A percentile compares a stretch with the other conserved stretches of the same genome.
These are phyloP conservation scores for Apogon talboti DNA, from an alignment of 2,797 vertebrate genomes.

Conservation along the genomic window DNA sequence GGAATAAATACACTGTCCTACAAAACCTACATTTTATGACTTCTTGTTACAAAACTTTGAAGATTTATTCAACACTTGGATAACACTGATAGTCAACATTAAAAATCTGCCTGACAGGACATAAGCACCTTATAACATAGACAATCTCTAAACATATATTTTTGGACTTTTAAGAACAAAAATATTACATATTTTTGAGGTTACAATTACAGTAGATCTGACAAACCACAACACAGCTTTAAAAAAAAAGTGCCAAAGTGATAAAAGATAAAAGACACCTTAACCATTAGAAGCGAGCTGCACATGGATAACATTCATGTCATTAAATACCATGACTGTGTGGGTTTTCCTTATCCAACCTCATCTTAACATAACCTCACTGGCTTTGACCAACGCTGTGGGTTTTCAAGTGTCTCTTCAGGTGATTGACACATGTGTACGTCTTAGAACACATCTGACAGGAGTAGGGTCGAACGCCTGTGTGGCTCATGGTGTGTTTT, in stretches of 20 bases:
- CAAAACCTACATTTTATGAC: no score
- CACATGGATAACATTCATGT: background rate
- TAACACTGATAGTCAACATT: no score
- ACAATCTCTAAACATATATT: background rate
- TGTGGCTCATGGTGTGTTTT: constrained; percentile 62
- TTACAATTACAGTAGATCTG: constrained; percentile 10
- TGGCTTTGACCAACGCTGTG: constrained; percentile 37
- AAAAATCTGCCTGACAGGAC: background rate
- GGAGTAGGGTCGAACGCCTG: constrained; percentile 52
- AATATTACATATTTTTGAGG: background rate
- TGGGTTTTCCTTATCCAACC: no score
- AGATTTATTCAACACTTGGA: no score
- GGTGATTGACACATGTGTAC: constrained; percentile 61
- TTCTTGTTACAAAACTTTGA: no score
- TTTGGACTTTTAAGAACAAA: constrained; percentile 6
- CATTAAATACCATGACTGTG: background rate
- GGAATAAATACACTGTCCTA: no score
- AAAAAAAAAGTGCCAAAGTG: background rate
- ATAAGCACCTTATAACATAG: background rate
- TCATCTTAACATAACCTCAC: no score
- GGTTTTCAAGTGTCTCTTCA: constrained; percentile 66
- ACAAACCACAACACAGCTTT: background rate
- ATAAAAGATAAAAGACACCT: background rate
- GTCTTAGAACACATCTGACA: constrained; percentile 67
- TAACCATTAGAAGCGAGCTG: background rate